These are phyloP conservation scores for Limnephilus marmoratus DNA, from an alignment of 2,888 invertebrate genomes.

Conservation along the genomic window DNA sequence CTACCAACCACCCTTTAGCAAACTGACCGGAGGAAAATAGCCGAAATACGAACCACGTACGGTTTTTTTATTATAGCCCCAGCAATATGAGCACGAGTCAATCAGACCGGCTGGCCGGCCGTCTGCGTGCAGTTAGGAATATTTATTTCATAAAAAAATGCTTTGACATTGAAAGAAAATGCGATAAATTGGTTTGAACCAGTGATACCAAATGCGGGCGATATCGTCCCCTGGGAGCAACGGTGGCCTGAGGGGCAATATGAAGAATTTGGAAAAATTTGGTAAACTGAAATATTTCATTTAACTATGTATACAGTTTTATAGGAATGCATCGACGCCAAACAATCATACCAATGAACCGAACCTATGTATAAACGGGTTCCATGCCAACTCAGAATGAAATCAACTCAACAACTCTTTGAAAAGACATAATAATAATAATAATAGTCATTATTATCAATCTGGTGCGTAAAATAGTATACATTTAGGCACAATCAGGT, in stretches of 20 bases:
- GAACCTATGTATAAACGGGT: no score
- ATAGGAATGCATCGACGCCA: no score
- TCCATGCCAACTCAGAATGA: no score
- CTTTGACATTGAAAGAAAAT: not conserved
- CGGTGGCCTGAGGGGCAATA: not conserved
- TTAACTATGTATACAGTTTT: no score
- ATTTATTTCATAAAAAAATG: not conserved
- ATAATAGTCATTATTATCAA: no score
- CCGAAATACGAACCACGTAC: slow-evolving; percentile 15
- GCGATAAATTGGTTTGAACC: not conserved
- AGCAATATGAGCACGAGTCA: slow-evolving; percentile 27
- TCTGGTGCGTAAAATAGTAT: no score
- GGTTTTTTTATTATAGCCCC: not conserved
- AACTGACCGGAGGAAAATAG: slow-evolving; percentile 28
- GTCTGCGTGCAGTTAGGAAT: not conserved
- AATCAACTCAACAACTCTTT: no score
- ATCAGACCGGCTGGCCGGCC: slow-evolving; percentile 3
- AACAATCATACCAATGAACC: no score
- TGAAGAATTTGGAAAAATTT: not conserved
- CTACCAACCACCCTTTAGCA: not conserved
- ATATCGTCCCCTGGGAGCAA: not conserved
- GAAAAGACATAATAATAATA: no score
- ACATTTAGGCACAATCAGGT: no score
- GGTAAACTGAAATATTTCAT: not conserved
- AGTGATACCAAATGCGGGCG: not conserved